Percentiles rank a stretch among this genome's conserved stretches.
These are phyloP conservation scores for Pachymerium ferrugineum DNA, from an alignment of 2,888 invertebrate genomes.

Conservation along the genomic window DNA sequence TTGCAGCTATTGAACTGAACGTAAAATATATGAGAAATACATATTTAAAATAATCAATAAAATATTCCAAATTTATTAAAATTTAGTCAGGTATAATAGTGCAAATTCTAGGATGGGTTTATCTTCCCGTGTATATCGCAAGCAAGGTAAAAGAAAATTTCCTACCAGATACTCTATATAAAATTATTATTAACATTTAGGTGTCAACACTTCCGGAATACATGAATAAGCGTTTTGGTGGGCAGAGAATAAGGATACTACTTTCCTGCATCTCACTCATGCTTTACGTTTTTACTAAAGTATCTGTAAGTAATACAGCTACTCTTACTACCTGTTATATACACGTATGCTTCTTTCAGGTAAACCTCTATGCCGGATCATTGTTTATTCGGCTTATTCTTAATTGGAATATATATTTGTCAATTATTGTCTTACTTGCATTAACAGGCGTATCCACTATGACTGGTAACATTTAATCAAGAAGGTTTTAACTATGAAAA, in stretches of 20 bases:
- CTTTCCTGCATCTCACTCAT: conserved; percentile 47
- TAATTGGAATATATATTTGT: conserved; percentile 48
- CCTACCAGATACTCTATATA: no score
- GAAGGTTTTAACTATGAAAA: background rate
- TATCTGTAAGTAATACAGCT: no score
- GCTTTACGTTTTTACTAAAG: conserved; percentile 50
- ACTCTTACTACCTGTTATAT: no score
- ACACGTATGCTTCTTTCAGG: no score
- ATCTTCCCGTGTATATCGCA: conserved; percentile 49
- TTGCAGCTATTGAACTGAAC: conserved; percentile 52
- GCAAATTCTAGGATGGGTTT: conserved; percentile 49
- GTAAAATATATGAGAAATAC: no score
- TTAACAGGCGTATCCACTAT: conserved; percentile 48
- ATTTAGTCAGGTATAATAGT: conserved; percentile 49
- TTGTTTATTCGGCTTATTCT: conserved; percentile 51
- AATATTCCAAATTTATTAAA: no score
- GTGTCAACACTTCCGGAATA: conserved; percentile 49
- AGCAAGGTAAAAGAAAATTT: no score
- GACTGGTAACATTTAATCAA: conserved; percentile 42
- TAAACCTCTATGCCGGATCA: conserved; percentile 51
- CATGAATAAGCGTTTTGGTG: conserved; percentile 49
- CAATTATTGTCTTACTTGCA: conserved; percentile 45
- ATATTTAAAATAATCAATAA: no score
- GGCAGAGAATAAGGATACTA: conserved; percentile 46
- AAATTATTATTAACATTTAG: no score